Conservation (phyloP, 2,113 vertebrate species). For the Gymnogyps californianus region DNA sequence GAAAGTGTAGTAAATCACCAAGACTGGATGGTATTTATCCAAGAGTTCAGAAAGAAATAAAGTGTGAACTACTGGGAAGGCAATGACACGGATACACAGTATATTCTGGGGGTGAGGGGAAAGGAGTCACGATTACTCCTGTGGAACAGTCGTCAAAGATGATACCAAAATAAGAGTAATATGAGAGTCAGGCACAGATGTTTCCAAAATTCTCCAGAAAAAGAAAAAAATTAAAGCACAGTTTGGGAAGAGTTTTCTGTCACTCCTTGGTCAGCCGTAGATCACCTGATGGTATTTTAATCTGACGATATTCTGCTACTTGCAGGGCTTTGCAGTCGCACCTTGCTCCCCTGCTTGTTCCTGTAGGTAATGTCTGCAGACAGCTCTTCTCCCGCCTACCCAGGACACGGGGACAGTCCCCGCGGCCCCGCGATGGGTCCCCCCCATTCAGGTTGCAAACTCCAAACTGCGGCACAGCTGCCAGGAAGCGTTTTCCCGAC, state of each 20-base stretch:
- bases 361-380: accelerated
- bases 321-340: not conserved
- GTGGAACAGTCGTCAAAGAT: not conserved
- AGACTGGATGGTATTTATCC: constrained; percentile 1
- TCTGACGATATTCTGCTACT: not conserved
- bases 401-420: not conserved
- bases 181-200: constrained; percentile 10
- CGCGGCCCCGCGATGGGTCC: accelerated
- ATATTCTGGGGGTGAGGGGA: not conserved
- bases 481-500: not conserved
- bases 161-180: not conserved
- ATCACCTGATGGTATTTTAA: not conserved
- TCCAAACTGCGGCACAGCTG: not conserved
- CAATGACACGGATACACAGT: not conserved
- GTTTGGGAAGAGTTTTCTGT: not conserved
- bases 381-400: not conserved
- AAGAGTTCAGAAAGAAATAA: constrained; percentile 23
- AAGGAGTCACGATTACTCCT: not conserved
- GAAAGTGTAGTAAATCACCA: constrained; percentile 58
- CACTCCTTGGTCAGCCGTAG: not conserved
- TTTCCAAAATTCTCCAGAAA: not conserved
- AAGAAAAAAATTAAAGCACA: not conserved
- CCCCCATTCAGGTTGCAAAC: not conserved
- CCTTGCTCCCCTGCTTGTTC: not conserved
- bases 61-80: constrained; percentile 1